Evolutionary conservation across 2,888 invertebrate genomes (phyloP).

Genomic region (Sphaeridia pumilis): DNA sequence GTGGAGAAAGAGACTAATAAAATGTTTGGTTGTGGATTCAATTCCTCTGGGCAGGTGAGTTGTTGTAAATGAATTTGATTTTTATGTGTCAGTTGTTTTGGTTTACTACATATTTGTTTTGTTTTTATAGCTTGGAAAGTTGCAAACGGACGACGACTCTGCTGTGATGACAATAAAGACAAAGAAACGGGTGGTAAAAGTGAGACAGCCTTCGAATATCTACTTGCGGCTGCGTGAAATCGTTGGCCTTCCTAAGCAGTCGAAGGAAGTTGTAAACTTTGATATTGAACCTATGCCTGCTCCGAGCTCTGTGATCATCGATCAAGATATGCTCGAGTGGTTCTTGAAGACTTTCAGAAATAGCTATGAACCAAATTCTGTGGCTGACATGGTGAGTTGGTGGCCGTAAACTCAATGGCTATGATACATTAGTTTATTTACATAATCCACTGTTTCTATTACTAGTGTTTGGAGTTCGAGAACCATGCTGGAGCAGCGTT

Average conservation of each 20-base stretch:
- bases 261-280: slow-evolving; percentile 25
- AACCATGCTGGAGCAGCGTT: slow-evolving; percentile 44
- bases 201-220: slow-evolving; percentile 35
- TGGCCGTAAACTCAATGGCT: neutral
- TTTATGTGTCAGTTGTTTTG: neutral
- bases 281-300: slow-evolving; percentile 22
- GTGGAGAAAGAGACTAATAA: slow-evolving; percentile 29
- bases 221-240: slow-evolving; percentile 33
- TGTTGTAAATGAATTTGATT: neutral
- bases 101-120: neutral
- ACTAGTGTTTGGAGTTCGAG: slow-evolving; percentile 41
- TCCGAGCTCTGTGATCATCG: slow-evolving; percentile 21
- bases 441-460: neutral
- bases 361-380: slow-evolving; percentile 26
- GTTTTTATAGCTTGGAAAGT: slow-evolving; percentile 24
- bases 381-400: slow-evolving; percentile 26
- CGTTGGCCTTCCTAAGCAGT: slow-evolving; percentile 30
- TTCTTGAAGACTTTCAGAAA: slow-evolving; percentile 26
- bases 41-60: slow-evolving; percentile 27
- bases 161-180: slow-evolving; percentile 35
- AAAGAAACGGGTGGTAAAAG: slow-evolving; percentile 35
- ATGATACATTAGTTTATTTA: neutral
- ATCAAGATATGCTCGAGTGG: slow-evolving; percentile 33
- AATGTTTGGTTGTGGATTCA: slow-evolving; percentile 33
- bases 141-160: slow-evolving; percentile 33